phyloP scores from a whole-genome alignment of 2,797 vertebrate genomes.

The Catamblyrhynchus diadema region DNA sequence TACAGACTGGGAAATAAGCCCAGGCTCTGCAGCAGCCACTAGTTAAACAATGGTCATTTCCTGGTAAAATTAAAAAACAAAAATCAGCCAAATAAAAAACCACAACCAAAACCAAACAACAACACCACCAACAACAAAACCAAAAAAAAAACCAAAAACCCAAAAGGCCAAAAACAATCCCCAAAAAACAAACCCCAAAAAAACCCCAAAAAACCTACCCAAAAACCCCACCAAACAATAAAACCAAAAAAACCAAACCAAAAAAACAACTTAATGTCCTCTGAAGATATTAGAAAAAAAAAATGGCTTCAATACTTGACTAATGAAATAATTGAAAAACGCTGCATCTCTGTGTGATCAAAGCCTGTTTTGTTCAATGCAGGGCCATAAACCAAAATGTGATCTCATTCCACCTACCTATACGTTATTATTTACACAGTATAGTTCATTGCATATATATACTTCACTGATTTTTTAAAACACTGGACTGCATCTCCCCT shows the following conservation, averaged over 20 bases:
- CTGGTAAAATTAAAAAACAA: background rate
- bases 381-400: background rate
- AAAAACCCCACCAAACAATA: background rate
- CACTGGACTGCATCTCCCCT: background rate
- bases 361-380: background rate
- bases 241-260: background rate
- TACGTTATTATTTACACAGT: background rate
- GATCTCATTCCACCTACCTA: background rate
- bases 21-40: background rate
- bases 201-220: no score
- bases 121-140: background rate
- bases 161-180: no score
- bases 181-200: no score
- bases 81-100: background rate
- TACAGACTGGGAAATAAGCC: background rate
- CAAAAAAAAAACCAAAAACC: background rate
- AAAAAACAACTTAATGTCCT: background rate
- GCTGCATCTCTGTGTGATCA: background rate
- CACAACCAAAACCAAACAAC: background rate
- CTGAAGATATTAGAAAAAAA: background rate
- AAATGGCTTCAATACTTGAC: background rate
- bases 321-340: background rate
- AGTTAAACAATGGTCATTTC: background rate
- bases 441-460: background rate
- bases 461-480: background rate